A percentile compares a stretch with the other conserved stretches of the same genome.
Evolutionary conservation across 2,797 vertebrate genomes (phyloP).

Genomic region (Margarornis squamiger): DNA sequence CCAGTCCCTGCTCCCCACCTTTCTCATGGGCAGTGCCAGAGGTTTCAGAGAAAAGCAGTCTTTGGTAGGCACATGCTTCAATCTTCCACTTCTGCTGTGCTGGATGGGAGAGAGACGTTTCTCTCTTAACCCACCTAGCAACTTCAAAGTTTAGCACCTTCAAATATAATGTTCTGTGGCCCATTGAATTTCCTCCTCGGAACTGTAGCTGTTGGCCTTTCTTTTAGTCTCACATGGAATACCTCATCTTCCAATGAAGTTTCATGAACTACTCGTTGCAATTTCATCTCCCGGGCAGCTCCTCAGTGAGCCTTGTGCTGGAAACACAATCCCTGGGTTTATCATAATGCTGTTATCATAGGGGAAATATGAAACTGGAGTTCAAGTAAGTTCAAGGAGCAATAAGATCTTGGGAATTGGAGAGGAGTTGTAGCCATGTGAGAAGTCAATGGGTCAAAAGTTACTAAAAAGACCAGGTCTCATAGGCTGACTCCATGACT

Average conservation of each 20-base stretch:
- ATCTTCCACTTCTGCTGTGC: background rate
- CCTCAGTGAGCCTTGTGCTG: background rate
- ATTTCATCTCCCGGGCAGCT: constrained; percentile 5
- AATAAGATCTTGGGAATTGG: background rate
- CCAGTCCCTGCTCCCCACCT: background rate
- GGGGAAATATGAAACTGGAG: background rate
- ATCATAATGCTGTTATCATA: background rate
- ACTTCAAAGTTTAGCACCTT: background rate
- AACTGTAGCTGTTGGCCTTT: background rate
- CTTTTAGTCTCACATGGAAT: background rate
- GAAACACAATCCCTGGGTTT: background rate
- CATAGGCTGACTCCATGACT: background rate
- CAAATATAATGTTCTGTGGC: background rate
- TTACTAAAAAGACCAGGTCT: background rate
- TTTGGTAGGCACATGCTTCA: background rate
- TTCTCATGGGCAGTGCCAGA: background rate
- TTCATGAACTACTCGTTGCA: fast-evolving
- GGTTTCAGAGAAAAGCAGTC: background rate
- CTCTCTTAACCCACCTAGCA: background rate
- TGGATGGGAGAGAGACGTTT: background rate
- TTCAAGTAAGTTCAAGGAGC: background rate
- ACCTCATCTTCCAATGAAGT: background rate
- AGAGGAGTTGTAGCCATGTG: background rate
- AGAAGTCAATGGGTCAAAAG: background rate
- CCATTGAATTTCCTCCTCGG: background rate